Conservation (phyloP, 2,113 vertebrate species). For the Stegastes partitus region DNA sequence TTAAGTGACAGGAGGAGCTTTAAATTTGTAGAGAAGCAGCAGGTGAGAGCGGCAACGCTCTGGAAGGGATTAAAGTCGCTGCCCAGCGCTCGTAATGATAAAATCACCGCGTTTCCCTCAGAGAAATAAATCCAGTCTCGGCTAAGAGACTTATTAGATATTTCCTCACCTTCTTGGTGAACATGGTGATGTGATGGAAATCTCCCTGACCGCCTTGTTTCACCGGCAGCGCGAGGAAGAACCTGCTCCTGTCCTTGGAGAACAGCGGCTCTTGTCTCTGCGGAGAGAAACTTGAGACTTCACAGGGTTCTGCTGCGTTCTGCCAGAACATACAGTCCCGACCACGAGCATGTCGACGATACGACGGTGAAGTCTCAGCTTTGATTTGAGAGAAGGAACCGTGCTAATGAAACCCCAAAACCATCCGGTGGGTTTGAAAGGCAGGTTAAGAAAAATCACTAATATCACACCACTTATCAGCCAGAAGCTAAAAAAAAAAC, state of each 20-base stretch:
- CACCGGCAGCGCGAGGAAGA: conserved; percentile 93
- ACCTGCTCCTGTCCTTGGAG: conserved; percentile 89
- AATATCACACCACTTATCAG: no score
- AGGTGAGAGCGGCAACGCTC: neutral
- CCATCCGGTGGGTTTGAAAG: no score
- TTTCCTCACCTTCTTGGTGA: conserved; percentile 88
- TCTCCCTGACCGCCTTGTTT: conserved; percentile 96
- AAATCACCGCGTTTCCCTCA: conserved; percentile 1
- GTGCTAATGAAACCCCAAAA: no score
- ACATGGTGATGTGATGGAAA: conserved; percentile 96
- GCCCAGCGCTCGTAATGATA: neutral
- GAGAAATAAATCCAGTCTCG: conserved; percentile 10
- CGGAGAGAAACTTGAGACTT: neutral
- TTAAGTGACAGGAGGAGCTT: neutral
- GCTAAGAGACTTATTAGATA: neutral
- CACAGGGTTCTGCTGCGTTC: neutral
- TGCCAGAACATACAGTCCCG: neutral
- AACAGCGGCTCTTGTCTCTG: conserved; percentile 94
- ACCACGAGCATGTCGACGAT: no score
- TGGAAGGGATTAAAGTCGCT: conserved; percentile 20
- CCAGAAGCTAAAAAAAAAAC: no score
- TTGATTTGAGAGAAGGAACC: no score
- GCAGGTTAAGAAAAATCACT: no score
- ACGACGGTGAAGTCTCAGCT: no score
- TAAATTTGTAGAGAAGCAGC: neutral